Evolutionary conservation across 2,888 invertebrate genomes (phyloP).

Genomic region (Leptinotarsa tumamoca): DNA sequence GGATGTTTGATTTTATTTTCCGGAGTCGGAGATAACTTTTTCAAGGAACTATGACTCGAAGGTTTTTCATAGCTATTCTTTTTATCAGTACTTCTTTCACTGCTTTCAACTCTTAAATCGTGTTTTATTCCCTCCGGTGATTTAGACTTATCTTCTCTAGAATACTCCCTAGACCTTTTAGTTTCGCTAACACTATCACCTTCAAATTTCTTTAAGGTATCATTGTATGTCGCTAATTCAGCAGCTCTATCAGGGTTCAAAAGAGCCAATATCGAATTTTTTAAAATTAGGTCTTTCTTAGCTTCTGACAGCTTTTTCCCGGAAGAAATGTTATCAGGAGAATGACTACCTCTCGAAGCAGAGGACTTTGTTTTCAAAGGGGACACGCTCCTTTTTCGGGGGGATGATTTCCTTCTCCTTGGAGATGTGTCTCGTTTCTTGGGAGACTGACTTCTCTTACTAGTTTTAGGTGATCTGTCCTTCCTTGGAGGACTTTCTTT

Average conservation of each 20-base stretch:
- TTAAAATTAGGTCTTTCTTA: conserved; percentile 27
- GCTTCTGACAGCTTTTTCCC: conserved; percentile 5
- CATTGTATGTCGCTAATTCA: conserved; percentile 3
- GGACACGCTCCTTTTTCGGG: conserved; percentile 20
- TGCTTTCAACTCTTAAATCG: conserved; percentile 25
- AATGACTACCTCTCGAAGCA: conserved; percentile 14
- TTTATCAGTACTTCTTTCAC: conserved; percentile 36
- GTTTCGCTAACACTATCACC: conserved; percentile 18
- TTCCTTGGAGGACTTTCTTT: conserved; percentile 9
- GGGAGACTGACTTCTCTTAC: conserved; percentile 11
- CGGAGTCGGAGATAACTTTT: conserved; percentile 38
- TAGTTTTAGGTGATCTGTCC: conserved; percentile 7
- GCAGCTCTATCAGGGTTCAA: conserved; percentile 29
- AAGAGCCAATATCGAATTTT: conserved; percentile 33
- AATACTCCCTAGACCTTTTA: conserved; percentile 50
- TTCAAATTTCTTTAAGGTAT: conserved; percentile 17
- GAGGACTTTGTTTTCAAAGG: conserved; percentile 23
- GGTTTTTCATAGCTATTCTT: conserved; percentile 1
- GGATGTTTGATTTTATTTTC: conserved; percentile 28
- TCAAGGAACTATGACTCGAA: conserved; percentile 27
- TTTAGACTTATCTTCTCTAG: conserved; percentile 43
- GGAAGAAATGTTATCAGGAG: conserved; percentile 24
- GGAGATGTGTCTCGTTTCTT: conserved; percentile 26
- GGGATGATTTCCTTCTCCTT: conserved; percentile 22
- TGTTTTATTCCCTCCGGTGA: conserved; percentile 43